phyloP scores from a whole-genome alignment of 2,888 invertebrate species.

The Baronia brevicornis region DNA sequence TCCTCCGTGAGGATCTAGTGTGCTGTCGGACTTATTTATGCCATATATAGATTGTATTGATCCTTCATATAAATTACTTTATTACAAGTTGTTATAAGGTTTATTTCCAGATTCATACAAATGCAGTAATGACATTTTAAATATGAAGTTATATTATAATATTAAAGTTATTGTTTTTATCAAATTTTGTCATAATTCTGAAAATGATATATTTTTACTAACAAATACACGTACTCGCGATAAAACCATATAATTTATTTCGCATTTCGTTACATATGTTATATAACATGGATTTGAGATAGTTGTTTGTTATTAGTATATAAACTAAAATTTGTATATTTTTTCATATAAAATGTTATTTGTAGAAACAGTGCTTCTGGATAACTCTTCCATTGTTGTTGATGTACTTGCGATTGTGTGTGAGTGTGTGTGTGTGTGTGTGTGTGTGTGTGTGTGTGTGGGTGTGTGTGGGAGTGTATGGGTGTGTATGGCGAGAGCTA shows the following conservation, averaged over 20 bases:
- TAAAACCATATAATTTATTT: no score
- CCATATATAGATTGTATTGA: conserved; percentile 10
- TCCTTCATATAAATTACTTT: no score
- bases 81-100: no score
- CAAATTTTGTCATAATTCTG: conserved; percentile 6
- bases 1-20: conserved; percentile 39
- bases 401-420: conserved; percentile 26
- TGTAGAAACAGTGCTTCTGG: conserved; percentile 54
- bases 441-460: conserved; percentile 32
- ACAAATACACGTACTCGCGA: no score
- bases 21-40: no score
- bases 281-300: conserved; percentile 1
- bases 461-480: conserved; percentile 32
- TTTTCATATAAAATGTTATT: conserved; percentile 33
- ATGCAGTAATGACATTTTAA: no score
- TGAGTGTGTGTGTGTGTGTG: conserved; percentile 29
- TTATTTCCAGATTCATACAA: no score
- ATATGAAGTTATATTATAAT: conserved; percentile 7
- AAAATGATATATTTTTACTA: no score
- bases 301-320: conserved; percentile 11
- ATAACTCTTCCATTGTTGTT: conserved; percentile 65
- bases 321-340: conserved; percentile 28
- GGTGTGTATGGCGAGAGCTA: conserved; percentile 17
- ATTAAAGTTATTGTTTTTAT: conserved; percentile 1
- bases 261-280: no score